phyloP scores from a whole-genome alignment of 2,113 vertebrate species.

The Jacana jacana region DNA sequence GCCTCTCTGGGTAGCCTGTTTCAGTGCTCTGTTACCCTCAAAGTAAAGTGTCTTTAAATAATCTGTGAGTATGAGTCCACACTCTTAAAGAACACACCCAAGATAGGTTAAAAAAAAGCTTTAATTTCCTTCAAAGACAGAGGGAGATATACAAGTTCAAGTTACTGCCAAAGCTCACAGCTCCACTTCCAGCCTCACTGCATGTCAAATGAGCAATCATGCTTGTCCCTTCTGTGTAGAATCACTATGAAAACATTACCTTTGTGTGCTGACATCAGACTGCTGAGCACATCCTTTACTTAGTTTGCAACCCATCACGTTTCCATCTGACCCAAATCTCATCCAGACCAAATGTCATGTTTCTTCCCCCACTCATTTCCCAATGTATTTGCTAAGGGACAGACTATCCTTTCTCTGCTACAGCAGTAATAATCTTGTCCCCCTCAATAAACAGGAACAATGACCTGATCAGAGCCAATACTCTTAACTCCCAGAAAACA shows the following conservation, averaged over 20 bases:
- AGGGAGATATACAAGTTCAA: neutral
- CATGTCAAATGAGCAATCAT: neutral
- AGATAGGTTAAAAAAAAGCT: neutral
- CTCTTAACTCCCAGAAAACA: neutral
- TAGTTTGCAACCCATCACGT: neutral
- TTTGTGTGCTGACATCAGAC: neutral
- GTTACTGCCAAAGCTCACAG: neutral
- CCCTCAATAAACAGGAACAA: neutral
- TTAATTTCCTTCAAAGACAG: neutral
- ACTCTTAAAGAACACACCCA: neutral
- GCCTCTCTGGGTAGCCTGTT: too few relatives aligned
- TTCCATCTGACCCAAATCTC: neutral
- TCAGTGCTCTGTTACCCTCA: too few relatives aligned
- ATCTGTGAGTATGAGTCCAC: neutral
- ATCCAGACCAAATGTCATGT: neutral
- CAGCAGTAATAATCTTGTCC: neutral
- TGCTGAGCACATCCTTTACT: neutral
- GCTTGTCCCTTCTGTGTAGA: neutral
- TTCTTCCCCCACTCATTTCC: neutral
- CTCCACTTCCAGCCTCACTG: neutral
- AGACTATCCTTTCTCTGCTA: neutral
- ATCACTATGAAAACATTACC: neutral
- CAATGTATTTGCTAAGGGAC: neutral
- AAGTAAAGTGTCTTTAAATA: neutral
- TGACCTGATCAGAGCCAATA: neutral